A percentile compares a stretch with the other conserved stretches of the same genome.
Evolutionary conservation across 2,888 invertebrate species (phyloP).

Genomic region (Acrobasis repandana): DNA sequence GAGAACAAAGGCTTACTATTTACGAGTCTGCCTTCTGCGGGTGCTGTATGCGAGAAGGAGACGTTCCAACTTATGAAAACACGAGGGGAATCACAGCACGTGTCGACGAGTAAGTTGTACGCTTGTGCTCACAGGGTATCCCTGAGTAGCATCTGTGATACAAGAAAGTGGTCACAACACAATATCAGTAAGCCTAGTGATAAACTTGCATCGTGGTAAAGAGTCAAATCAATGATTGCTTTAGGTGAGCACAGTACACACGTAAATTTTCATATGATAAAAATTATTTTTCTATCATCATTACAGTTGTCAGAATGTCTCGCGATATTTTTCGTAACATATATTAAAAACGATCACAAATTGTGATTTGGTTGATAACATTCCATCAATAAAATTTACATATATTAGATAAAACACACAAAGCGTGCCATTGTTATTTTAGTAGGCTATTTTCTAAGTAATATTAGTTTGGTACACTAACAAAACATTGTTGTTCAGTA

Average conservation of each 20-base stretch:
- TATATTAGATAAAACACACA: constrained; percentile 30
- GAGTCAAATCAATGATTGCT: constrained; percentile 64
- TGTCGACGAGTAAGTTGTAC: constrained; percentile 70
- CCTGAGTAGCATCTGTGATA: constrained; percentile 79
- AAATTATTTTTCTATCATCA: constrained; percentile 68
- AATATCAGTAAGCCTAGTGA: constrained; percentile 77
- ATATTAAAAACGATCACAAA: not conserved
- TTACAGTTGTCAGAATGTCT: constrained; percentile 30
- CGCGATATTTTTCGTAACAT: constrained; percentile 24
- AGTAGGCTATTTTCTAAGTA: constrained; percentile 19
- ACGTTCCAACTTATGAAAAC: constrained; percentile 83
- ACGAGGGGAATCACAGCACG: constrained; percentile 74
- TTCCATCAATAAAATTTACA: constrained; percentile 13
- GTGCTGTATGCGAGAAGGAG: constrained; percentile 93
- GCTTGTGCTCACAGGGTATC: constrained; percentile 74
- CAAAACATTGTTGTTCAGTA: constrained; percentile 5
- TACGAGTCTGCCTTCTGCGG: constrained; percentile 88
- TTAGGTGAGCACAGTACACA: constrained; percentile 63
- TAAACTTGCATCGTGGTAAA: constrained; percentile 69
- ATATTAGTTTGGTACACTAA: constrained; percentile 8
- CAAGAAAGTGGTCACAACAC: constrained; percentile 78
- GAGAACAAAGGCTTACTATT: constrained; percentile 82
- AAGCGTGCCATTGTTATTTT: constrained; percentile 40
- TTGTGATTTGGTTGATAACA: constrained; percentile 10
- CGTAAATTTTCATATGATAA: constrained; percentile 39